These are phyloP conservation scores for Dryas iulia DNA, from an alignment of 1,140 invertebrate species.

Conservation along the genomic window DNA sequence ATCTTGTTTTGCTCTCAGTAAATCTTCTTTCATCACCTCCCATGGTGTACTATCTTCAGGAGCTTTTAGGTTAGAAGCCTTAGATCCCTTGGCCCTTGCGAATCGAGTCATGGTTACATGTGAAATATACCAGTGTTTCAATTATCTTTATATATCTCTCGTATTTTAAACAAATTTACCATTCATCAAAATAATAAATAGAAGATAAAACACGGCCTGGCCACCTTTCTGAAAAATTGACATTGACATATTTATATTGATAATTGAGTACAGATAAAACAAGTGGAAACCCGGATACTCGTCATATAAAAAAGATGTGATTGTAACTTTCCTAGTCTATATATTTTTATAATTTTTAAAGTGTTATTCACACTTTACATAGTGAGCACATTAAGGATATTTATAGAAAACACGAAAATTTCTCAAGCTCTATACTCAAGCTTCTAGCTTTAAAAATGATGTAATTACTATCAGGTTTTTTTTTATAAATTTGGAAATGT, in stretches of 20 bases:
- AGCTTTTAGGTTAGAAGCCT: conserved; percentile 85
- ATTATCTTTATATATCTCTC: no score
- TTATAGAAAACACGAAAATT: no score
- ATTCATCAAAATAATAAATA: conserved; percentile 45
- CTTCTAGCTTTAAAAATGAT: no score
- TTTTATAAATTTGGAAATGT: no score
- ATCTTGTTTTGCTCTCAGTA: conserved; percentile 76
- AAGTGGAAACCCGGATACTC: neutral
- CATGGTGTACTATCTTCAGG: conserved; percentile 87
- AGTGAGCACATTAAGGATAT: no score
- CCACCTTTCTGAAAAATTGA: neutral
- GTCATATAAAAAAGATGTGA: no score
- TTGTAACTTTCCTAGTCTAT: no score
- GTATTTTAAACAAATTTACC: no score
- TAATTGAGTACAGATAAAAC: conserved; percentile 51
- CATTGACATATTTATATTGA: neutral
- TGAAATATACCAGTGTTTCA: neutral
- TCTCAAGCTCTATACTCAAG: no score
- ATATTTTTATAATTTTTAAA: no score
- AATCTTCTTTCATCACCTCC: conserved; percentile 85
- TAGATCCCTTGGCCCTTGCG: conserved; percentile 87
- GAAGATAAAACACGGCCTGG: conserved; percentile 46
- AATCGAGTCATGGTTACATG: conserved; percentile 84
- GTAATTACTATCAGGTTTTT: no score
- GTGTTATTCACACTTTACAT: no score